These are phyloP conservation scores for Acrobasis consociella DNA, from an alignment of 2,888 invertebrate species.

Conservation along the genomic window DNA sequence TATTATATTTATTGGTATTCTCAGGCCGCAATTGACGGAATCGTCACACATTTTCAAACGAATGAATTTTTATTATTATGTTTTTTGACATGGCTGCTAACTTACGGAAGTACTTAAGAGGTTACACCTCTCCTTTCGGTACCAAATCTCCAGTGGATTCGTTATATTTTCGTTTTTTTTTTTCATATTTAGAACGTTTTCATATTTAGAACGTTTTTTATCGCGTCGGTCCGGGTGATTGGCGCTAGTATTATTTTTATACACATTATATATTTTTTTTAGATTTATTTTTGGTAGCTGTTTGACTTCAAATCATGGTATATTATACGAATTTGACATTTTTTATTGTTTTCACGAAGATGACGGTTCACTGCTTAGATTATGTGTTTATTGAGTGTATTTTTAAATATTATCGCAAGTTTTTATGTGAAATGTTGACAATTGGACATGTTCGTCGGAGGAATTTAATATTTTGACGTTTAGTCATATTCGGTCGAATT, in stretches of 20 bases:
- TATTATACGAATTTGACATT: slow-evolving; percentile 25
- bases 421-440: background rate
- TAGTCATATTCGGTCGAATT: background rate
- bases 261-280: slow-evolving; percentile 35
- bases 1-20: background rate
- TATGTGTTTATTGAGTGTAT: background rate
- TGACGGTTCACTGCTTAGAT: background rate
- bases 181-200: too few species aligned
- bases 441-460: background rate
- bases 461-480: background rate
- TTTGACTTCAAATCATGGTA: slow-evolving; percentile 34
- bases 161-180: slow-evolving; percentile 30
- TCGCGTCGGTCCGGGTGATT: slow-evolving; percentile 35
- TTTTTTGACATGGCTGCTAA: slow-evolving; percentile 58
- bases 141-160: slow-evolving; percentile 60
- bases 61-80: slow-evolving; percentile 22
- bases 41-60: slow-evolving; percentile 40
- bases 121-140: slow-evolving; percentile 41
- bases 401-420: background rate
- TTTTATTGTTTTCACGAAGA: slow-evolving; percentile 15
- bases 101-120: slow-evolving; percentile 66
- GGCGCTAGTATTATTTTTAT: slow-evolving; percentile 41
- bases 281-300: slow-evolving; percentile 42
- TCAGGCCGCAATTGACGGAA: slow-evolving; percentile 4
- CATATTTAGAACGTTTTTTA: slow-evolving; percentile 25